These are phyloP conservation scores for Verasper variegatus DNA, from an alignment of 2,113 vertebrate species.

Conservation along the genomic window DNA sequence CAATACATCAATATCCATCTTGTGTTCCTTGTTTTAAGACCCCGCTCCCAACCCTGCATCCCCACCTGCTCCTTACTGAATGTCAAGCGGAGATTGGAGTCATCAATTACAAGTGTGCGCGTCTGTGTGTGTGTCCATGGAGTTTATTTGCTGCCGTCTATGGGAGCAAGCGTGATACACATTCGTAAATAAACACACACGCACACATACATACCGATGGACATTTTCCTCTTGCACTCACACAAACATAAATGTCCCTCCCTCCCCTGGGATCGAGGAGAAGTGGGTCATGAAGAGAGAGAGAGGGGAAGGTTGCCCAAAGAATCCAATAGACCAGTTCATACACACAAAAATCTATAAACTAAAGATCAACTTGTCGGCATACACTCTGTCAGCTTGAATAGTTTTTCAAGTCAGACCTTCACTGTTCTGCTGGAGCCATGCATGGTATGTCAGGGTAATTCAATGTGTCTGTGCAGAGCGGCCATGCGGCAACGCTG, in stretches of 20 bases:
- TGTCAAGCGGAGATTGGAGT: constrained; percentile 73
- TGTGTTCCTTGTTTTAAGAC: constrained; percentile 69
- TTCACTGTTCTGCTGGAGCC: constrained; percentile 61
- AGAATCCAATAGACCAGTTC: constrained; percentile 73
- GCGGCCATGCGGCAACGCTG: constrained; percentile 53
- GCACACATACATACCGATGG: constrained; percentile 16
- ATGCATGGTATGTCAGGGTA: constrained; percentile 57
- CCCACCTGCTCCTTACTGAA: constrained; percentile 56
- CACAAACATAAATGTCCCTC: constrained; percentile 49
- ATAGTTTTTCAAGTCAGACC: constrained; percentile 60
- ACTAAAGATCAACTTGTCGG: constrained; percentile 74
- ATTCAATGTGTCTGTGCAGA: constrained; percentile 60
- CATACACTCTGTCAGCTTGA: constrained; percentile 68
- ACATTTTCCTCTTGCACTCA: constrained; percentile 16
- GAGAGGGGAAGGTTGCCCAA: constrained; percentile 42
- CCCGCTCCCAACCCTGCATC: constrained; percentile 29
- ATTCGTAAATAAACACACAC: constrained; percentile 36
- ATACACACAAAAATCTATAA: constrained; percentile 77
- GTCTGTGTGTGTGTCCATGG: not conserved
- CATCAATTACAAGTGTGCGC: constrained; percentile 66
- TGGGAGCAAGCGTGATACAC: constrained; percentile 33
- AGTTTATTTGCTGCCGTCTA: constrained; percentile 45
- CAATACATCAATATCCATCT: constrained; percentile 78
- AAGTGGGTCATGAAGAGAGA: constrained; percentile 60
- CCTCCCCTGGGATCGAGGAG: constrained; percentile 47